Conservation (phyloP, 2,888 invertebrate species). For the Ophion ellenae region DNA sequence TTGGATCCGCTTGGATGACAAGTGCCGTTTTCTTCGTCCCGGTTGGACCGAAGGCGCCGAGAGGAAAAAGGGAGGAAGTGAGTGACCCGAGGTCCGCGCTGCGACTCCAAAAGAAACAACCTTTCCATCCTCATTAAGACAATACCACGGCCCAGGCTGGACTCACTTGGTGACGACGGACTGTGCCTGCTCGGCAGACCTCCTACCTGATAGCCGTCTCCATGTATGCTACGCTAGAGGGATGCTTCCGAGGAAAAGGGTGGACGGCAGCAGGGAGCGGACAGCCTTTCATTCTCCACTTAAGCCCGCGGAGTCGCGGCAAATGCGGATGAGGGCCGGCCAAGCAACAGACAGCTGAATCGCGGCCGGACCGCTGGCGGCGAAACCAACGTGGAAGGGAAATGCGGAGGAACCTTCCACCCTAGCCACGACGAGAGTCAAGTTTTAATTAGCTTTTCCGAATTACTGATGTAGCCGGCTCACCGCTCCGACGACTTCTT, state of each 20-base stretch:
- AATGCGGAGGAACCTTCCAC: conserved; percentile 57
- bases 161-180: neutral
- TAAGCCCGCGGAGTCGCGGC: conserved; percentile 70
- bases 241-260: conserved; percentile 50
- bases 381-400: conserved; percentile 45
- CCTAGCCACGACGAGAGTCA: conserved; percentile 75
- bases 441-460: conserved; percentile 83
- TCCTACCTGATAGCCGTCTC: neutral
- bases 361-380: conserved; percentile 20
- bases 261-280: conserved; percentile 67
- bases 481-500: conserved; percentile 76
- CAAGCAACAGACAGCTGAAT: conserved; percentile 50
- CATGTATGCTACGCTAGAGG: conserved; percentile 40
- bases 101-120: conserved; percentile 52
- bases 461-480: conserved; percentile 81
- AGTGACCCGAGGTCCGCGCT: neutral
- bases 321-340: conserved; percentile 67
- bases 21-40: conserved; percentile 19
- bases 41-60: neutral
- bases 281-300: conserved; percentile 76
- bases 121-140: conserved; percentile 69
- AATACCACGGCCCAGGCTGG: conserved; percentile 60
- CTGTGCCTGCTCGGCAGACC: neutral
- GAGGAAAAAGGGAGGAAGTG: neutral
- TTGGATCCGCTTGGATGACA: conserved; percentile 40